These are phyloP conservation scores for Percopsis omiscomaycus DNA, from an alignment of 2,797 vertebrate genomes.

Conservation along the genomic window DNA sequence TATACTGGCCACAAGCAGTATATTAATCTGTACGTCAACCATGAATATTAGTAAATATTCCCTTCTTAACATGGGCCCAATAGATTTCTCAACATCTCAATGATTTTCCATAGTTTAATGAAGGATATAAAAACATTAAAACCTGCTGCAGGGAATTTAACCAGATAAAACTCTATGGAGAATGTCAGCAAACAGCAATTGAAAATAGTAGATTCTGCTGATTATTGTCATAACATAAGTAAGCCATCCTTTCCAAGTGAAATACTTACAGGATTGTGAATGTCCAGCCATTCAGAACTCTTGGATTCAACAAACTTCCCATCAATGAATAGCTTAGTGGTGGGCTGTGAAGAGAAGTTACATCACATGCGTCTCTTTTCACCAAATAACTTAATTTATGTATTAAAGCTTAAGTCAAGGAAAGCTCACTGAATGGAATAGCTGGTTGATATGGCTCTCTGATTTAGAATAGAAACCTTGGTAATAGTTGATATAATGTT, in stretches of 20 bases:
- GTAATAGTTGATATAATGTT: too few species aligned
- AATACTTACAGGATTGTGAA: slow-evolving; percentile 93
- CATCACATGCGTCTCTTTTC: neutral
- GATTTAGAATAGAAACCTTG: neutral
- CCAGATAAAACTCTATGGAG: too few species aligned
- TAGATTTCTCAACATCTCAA: too few species aligned
- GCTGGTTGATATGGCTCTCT: neutral
- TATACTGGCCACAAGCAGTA: too few species aligned
- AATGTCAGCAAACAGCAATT: neutral
- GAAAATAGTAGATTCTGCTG: neutral
- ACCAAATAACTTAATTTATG: neutral
- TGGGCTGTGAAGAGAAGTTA: slow-evolving; percentile 75
- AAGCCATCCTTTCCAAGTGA: neutral
- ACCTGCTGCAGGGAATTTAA: too few species aligned
- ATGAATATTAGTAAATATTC: too few species aligned
- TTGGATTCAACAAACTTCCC: slow-evolving; percentile 96
- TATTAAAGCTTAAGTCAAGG: neutral
- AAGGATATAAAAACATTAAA: too few species aligned
- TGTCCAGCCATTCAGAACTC: slow-evolving; percentile 90
- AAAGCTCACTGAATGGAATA: neutral
- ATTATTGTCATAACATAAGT: neutral
- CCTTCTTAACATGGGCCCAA: too few species aligned
- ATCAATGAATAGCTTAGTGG: slow-evolving; percentile 94
- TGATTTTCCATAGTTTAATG: too few species aligned
- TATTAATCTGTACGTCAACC: too few species aligned